Evolutionary conservation across 2,113 vertebrate genomes (phyloP).

Genomic region (Gnathonemus longibarbis): DNA sequence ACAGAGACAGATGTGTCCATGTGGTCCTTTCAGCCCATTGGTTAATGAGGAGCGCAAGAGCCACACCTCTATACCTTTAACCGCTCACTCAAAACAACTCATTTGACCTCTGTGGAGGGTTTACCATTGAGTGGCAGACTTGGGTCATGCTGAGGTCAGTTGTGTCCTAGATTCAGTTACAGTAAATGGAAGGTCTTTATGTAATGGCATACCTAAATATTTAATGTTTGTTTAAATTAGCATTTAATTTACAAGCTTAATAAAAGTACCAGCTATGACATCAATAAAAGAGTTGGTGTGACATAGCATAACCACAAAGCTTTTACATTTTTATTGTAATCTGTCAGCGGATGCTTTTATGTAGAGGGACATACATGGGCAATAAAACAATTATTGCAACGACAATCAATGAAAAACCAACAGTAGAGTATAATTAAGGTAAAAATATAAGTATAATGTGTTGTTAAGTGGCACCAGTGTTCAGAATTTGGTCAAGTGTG

Average conservation of each 20-base stretch:
- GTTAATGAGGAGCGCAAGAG: neutral
- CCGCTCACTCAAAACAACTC: neutral
- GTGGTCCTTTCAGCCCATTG: neutral
- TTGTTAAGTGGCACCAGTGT: neutral
- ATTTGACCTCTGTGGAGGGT: neutral
- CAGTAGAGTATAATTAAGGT: neutral
- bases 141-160: neutral
- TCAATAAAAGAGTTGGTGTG: neutral
- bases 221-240: neutral
- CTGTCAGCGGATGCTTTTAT: neutral
- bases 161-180: neutral
- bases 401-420: neutral
- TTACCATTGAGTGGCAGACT: neutral
- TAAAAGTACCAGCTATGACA: neutral
- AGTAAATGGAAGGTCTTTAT: neutral
- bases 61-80: neutral
- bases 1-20: neutral
- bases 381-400: neutral
- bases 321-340: neutral
- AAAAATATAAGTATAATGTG: neutral
- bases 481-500: neutral
- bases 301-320: neutral
- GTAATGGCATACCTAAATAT: neutral
- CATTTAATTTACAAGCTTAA: neutral
- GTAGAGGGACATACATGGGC: neutral